These are phyloP conservation scores for Cathartes aura DNA, from an alignment of 2,113 vertebrate species.

Conservation along the genomic window DNA sequence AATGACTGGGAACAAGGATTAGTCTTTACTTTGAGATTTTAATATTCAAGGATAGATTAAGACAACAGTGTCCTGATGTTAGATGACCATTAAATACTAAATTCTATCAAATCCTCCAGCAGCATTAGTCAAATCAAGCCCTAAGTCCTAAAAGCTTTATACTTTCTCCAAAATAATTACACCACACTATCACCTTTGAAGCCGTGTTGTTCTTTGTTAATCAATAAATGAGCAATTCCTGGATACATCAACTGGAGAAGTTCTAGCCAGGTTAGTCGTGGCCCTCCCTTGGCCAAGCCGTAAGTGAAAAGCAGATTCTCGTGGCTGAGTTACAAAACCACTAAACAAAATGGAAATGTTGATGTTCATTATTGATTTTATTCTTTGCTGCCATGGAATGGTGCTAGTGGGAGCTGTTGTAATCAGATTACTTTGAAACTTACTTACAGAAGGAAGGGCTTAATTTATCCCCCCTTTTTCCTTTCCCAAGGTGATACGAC, in stretches of 20 bases:
- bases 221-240: background rate
- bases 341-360: conserved; percentile 14
- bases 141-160: background rate
- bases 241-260: background rate
- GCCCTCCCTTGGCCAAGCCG: background rate
- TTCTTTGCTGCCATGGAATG: background rate
- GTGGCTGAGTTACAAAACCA: background rate
- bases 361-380: conserved; percentile 31
- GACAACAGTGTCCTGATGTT: background rate
- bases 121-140: background rate
- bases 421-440: conserved; percentile 27
- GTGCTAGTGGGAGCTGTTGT: conserved; percentile 25
- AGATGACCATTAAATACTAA: background rate
- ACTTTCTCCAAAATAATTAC: background rate
- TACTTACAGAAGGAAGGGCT: background rate
- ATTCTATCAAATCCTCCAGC: background rate
- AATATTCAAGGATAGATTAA: background rate
- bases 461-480: background rate
- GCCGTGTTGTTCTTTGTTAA: background rate
- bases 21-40: background rate
- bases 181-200: background rate
- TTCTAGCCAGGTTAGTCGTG: background rate
- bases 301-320: background rate
- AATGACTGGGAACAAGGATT: background rate
- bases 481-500: background rate